Base-by-base conservation (phyloP, 2,113 vertebrate species). In the Heliornis fulica region DNA sequence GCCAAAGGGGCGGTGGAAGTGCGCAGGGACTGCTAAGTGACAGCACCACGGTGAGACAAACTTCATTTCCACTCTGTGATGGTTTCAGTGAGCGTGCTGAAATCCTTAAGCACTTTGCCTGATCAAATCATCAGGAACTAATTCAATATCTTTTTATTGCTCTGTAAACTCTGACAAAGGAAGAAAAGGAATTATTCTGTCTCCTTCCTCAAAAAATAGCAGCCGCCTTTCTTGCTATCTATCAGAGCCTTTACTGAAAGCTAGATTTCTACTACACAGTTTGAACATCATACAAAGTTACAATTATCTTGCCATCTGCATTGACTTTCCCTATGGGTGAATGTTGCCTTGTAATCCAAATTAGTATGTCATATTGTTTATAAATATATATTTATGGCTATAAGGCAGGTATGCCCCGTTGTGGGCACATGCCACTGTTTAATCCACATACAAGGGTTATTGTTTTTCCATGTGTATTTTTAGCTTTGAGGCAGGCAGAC, bases 241-340 rank as follows among this genome's bases (percentile, higher is more conserved):
- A 77, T 21, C 50, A 43, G 46, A 93, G 70, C 38, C 46, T 94
- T 76, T 57, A 57, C 38, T 76, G 83, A 97, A 87, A 60, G 61
- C 81, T 72, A 69, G 71, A 85, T 78, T 95, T 90, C 92, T 88
- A 43, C 74, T 36, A 70, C 71, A 77, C 69, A 84, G 61, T 77
- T 95, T 88, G 90, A 95, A 28, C 66, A 43, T 74, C 50, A 18
- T 12, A 15, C 26, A 64, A 83, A 82, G 78, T 34, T 81, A 65
- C 89, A 95, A 96, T 96, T 95, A 96, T 68, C 57, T 13, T 87
- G 72, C 94, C 92, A 97, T 92, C 84, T 94, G 89, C 43, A 60
- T 38, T 94, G 84, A 40, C 81, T 93, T 69, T 88, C 77, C 59
- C 57, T 76, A 29, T 16, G 40, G 53, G 80, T 75, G 76, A 68